A percentile compares a stretch with the other conserved stretches of the same genome.
Conservation (phyloP, 2,113 vertebrate species). For the Larimichthys crocea region DNA sequence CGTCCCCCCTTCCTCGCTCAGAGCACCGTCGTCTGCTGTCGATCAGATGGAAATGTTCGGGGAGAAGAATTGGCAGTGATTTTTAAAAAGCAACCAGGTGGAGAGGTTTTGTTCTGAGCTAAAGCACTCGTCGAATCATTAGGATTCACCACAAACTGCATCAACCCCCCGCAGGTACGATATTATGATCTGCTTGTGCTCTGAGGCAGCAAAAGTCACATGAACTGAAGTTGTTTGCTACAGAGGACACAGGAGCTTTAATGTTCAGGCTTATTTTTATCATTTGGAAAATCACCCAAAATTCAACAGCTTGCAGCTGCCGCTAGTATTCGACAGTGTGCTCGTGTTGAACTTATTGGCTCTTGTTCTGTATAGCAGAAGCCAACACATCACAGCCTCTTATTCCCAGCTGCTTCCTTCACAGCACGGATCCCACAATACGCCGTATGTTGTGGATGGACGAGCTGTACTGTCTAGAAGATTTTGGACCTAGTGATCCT, state of each 20-base stretch:
- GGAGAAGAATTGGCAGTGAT: constrained; percentile 15
- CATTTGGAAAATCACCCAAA: neutral
- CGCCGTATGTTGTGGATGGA: neutral
- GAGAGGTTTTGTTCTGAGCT: neutral
- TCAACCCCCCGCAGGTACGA: neutral
- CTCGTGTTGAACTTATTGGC: neutral
- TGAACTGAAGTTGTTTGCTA: neutral
- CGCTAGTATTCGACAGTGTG: neutral
- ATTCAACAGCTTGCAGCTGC: neutral
- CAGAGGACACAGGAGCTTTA: neutral
- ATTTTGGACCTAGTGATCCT: too few relatives aligned
- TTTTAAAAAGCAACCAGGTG: constrained; percentile 3
- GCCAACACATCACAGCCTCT: neutral
- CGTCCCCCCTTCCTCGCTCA: neutral
- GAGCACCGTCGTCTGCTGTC: constrained; percentile 1
- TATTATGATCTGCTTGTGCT: neutral
- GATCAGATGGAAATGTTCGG: constrained; percentile 6
- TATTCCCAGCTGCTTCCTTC: neutral
- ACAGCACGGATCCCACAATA: neutral
- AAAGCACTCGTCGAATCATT: neutral
- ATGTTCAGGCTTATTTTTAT: neutral
- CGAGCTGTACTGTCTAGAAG: neutral
- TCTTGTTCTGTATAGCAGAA: neutral
- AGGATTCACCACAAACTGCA: neutral
- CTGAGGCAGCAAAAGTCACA: neutral